Evolutionary conservation across 1,140 invertebrate genomes (phyloP), one percentile per base, ranked within the genome.

Genomic region (Lutraria rhynchaena): DNA sequence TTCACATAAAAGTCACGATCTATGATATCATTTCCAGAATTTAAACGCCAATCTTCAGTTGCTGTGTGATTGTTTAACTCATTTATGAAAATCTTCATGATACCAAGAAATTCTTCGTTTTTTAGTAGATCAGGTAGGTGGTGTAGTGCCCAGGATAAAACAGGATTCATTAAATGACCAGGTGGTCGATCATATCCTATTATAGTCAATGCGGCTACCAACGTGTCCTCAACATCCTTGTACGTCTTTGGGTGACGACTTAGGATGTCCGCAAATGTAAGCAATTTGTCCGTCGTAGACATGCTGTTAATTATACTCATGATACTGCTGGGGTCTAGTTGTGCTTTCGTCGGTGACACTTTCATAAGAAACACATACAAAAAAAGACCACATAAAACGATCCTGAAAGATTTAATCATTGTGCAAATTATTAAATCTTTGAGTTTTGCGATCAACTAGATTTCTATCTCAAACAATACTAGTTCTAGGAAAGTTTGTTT

Each of bases 91-190:
- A 37, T 60, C 51, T 73, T 51, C 33, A 81, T 65, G 17, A 41
- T 49, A 35, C 57, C 67, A 22, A 61, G 17, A 51, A 81, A 73
- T 33, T 60, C 69, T 5, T 73, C 57, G 41, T 74, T 81, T 63
- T 73, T 41, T 22, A 81, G n/a, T 19, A 81, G 4, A n/a, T 73
- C 46, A 4, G 78, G 78, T 7, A 73, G 46, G 35, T 81, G 67
- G 11, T 51, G 7, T 11, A 74, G n/a, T 2, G 69, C 78, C 78
- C 78, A 81, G n/a, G 78, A 67, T 29, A 81, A 35, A 1, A 81
- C 22, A 5, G 33, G 22, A 13, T 44, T 4, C 19, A 65, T 46
- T 33, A 81, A 73, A 11, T 27, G 19, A 1, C 57, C 69, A 3
- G 57, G 69, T 19, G 67, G 67, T 17, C 53, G 5, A 33, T 81